phyloP scores from a whole-genome alignment of 2,113 vertebrate species.

The Aphyosemion australe region DNA sequence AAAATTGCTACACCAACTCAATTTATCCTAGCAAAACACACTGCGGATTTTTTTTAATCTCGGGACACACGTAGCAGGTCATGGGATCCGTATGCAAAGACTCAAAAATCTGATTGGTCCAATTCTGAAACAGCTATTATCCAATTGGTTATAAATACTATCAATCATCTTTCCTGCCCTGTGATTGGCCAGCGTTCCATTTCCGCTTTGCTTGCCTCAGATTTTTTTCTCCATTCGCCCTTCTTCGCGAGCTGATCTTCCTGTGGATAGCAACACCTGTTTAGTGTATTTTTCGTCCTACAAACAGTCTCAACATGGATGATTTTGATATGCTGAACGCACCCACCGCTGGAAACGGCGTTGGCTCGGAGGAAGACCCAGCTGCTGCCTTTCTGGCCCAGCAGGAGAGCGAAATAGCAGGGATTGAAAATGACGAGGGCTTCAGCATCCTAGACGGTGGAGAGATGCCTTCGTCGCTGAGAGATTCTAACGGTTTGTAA shows the following conservation, averaged over 20 bases:
- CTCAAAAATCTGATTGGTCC: constrained; percentile 64
- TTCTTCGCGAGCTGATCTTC: constrained; percentile 27
- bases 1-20: too few relatives aligned
- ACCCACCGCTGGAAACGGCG: constrained; percentile 73
- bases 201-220: constrained; percentile 48
- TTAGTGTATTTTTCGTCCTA: not conserved
- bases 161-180: constrained; percentile 33
- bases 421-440: constrained; percentile 91
- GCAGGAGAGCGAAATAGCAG: constrained; percentile 92
- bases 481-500: constrained; percentile 69
- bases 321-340: constrained; percentile 79
- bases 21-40: not conserved
- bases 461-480: constrained; percentile 83
- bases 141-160: constrained; percentile 20
- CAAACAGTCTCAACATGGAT: constrained; percentile 72
- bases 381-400: constrained; percentile 92
- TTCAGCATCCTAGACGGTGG: constrained; percentile 91
- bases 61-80: constrained; percentile 57
- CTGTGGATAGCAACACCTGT: constrained; percentile 50
- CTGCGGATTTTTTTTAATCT: constrained; percentile 28
- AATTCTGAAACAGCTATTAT: not conserved
- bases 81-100: constrained; percentile 63
- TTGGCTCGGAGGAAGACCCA: constrained; percentile 86
- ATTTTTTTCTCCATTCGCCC: constrained; percentile 2
- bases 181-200: constrained; percentile 45